Evolutionary conservation across 92 coral and sea anemone genomes (phyloP), one percentile per base, ranked within the genome.

Genomic region (Palythoa grandis): DNA sequence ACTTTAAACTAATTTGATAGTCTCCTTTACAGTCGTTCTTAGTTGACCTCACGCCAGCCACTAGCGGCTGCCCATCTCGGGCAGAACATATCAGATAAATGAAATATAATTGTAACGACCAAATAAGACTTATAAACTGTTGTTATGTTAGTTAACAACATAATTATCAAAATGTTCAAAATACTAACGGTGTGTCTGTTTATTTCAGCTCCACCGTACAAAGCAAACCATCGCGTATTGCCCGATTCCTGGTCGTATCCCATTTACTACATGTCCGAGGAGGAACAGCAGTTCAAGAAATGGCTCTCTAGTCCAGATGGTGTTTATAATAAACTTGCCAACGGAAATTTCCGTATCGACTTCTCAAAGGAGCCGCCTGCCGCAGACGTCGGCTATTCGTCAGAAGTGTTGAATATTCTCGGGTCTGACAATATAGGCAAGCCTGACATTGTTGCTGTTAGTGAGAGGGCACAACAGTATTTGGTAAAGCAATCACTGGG

Each of bases 201-300:
- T 57, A 23, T 69, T 69, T 43, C 57, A 96, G 95, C 88, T 17
- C 98, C 98, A 29, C 80, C 90, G 25, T 96, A 92, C 78, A 75
- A 86, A 54, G 87, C 92, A 66, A 83, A 39, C 52, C 98, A 96
- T 84, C 98, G 91, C 24, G 98, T 96, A 22, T 76, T 94, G n/a
- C 98, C 95, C 3, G 98, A 96, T 70, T 88, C 90, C 35, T 96
- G 96, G 98, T 89, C 95, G 11, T 96, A 96, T 79, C 97, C 97
- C 12, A 85, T 94, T 8, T 82, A 74, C 85, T 80, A 66, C 74
- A 80, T 80, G 85, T 80, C 85, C 3, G 73, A 80, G 7, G 85
- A 65, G 20, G 85, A 66, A 52, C 58, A 80, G 22, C 85, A 80
- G 57, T 48, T 80, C 60, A 80, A 80, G 40, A 66, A 80, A 23